Conservation (phyloP, 2,797 vertebrate genomes). For the Peromyscus melanophrys region DNA sequence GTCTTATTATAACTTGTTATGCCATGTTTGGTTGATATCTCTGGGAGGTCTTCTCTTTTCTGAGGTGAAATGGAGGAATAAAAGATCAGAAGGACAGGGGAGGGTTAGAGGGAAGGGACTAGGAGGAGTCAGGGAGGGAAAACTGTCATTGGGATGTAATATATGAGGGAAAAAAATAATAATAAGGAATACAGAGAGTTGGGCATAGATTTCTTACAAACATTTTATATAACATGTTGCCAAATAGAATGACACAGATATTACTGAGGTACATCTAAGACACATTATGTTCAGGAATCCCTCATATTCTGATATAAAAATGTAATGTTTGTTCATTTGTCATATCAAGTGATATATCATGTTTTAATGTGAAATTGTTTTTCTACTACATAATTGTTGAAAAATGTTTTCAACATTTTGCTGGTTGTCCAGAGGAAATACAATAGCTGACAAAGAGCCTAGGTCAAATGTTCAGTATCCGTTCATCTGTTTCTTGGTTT, state of each 20-base stretch:
- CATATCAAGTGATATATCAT: neutral
- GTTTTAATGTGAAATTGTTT: slow-evolving; percentile 37
- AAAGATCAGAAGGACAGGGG: too few relatives aligned
- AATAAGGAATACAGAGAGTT: neutral
- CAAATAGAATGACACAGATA: neutral
- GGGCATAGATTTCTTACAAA: neutral
- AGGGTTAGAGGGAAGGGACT: accelerated
- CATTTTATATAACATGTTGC: neutral
- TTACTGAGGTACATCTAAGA: neutral
- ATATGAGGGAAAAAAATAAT: neutral
- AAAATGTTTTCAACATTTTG: neutral
- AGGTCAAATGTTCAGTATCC: neutral
- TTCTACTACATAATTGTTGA: slow-evolving; percentile 25
- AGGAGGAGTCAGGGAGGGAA: neutral
- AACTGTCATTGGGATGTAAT: neutral
- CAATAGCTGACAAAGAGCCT: slow-evolving; percentile 2
- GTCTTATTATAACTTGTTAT: neutral
- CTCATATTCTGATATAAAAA: neutral
- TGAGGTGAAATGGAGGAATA: neutral
- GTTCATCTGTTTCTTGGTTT: neutral
- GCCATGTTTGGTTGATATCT: neutral
- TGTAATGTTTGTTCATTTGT: neutral
- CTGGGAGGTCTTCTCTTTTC: neutral
- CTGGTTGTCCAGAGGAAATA: neutral
- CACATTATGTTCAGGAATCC: neutral